These are phyloP conservation scores for Cynoglossus semilaevis DNA, from an alignment of 2,113 vertebrate species.

Conservation along the genomic window DNA sequence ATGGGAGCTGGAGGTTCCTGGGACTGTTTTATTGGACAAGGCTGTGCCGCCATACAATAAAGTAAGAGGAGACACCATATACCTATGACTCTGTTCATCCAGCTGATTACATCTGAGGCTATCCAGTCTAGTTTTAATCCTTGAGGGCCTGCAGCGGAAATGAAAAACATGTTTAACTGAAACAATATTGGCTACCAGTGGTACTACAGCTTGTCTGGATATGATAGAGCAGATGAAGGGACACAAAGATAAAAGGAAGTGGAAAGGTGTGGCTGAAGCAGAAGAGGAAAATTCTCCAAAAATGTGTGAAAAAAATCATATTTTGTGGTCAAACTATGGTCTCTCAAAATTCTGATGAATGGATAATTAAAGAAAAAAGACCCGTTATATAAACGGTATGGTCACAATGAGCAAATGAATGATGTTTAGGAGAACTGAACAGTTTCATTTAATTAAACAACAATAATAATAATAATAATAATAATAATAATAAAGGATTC, in stretches of 20 bases:
- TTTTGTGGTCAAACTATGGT: too few species aligned
- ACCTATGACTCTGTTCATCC: constrained; percentile 34
- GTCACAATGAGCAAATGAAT: too few species aligned
- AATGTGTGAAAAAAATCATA: background rate
- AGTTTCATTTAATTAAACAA: too few species aligned
- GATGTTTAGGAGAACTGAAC: too few species aligned
- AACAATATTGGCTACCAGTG: constrained; percentile 50
- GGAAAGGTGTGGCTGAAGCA: constrained; percentile 1
- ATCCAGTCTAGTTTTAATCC: constrained; percentile 37
- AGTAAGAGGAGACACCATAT: constrained; percentile 22
- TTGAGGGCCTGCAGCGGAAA: constrained; percentile 60
- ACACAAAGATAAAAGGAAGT: constrained; percentile 3
- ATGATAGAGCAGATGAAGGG: constrained; percentile 7
- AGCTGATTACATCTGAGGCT: constrained; percentile 41
- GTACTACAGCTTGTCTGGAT: constrained; percentile 24
- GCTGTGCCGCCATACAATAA: constrained; percentile 25
- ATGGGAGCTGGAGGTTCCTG: constrained; percentile 5
- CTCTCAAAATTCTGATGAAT: too few species aligned
- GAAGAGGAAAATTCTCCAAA: background rate
- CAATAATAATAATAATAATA: too few species aligned
- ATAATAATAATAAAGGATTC: too few species aligned
- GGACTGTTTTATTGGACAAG: constrained; percentile 16
- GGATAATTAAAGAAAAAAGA: too few species aligned
- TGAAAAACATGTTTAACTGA: constrained; percentile 69
- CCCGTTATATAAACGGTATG: too few species aligned